Evolutionary conservation across 1,140 invertebrate species (phyloP).

Genomic region (Scaptomyza montana): DNA sequence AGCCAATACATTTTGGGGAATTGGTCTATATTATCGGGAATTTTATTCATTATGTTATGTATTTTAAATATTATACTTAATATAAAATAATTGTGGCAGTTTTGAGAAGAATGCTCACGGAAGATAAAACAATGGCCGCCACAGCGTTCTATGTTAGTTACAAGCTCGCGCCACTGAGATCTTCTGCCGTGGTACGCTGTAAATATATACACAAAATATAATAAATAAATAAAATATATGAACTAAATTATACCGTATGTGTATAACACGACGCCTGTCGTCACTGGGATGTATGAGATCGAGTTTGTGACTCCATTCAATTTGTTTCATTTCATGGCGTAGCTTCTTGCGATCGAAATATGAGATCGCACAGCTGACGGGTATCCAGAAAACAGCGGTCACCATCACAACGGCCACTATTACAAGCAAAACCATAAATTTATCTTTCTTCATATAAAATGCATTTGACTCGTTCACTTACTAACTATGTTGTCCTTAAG

Average conservation of each 20-base stretch:
- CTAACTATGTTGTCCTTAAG: slow-evolving; percentile 95
- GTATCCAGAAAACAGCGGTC: slow-evolving; percentile 96
- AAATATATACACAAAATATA: slow-evolving; percentile 17
- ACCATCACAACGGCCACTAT: slow-evolving; percentile 91
- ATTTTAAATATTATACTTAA: slow-evolving; percentile 66
- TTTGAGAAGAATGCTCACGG: slow-evolving; percentile 72
- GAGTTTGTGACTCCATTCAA: slow-evolving; percentile 86
- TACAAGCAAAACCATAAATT: background rate
- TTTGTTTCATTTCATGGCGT: slow-evolving; percentile 85
- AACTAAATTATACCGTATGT: slow-evolving; percentile 84
- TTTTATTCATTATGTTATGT: slow-evolving; percentile 68
- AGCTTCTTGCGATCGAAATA: slow-evolving; percentile 90
- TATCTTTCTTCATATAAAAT: no score
- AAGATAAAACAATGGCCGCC: slow-evolving; percentile 56
- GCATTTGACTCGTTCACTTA: slow-evolving; percentile 46
- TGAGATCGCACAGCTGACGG: slow-evolving; percentile 92
- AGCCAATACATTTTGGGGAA: slow-evolving; percentile 13
- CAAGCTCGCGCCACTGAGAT: slow-evolving; percentile 78
- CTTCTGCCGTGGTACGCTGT: slow-evolving; percentile 83
- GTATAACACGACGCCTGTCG: slow-evolving; percentile 86
- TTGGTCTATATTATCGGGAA: slow-evolving; percentile 67
- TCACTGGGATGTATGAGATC: slow-evolving; percentile 87
- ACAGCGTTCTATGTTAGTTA: slow-evolving; percentile 58
- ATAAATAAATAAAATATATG: background rate
- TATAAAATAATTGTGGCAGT: slow-evolving; percentile 70